phyloP scores from a whole-genome alignment of 2,113 vertebrate species.

The Microtus richardsoni region DNA sequence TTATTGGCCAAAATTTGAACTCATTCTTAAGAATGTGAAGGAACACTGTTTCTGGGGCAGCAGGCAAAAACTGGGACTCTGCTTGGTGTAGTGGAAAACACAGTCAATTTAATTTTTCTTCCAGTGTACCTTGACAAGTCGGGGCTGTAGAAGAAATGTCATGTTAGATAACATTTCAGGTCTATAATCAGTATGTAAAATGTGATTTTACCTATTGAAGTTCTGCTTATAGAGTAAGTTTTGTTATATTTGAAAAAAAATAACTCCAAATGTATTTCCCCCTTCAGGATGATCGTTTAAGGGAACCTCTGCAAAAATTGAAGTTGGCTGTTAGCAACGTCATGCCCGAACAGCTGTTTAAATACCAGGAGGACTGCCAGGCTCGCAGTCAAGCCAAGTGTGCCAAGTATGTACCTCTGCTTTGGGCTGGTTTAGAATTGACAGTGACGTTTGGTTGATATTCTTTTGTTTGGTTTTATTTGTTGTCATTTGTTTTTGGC shows the following conservation, averaged over 20 bases:
- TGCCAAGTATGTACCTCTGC: conserved; percentile 89
- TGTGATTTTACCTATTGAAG: conserved; percentile 32
- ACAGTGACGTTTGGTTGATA: background rate
- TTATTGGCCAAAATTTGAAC: background rate
- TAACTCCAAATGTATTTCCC: background rate
- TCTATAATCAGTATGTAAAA: background rate
- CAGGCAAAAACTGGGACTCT: background rate
- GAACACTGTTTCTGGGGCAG: background rate
- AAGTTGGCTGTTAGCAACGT: conserved; percentile 96
- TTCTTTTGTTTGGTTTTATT: background rate
- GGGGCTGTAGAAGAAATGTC: background rate
- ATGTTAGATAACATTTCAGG: conserved; percentile 14
- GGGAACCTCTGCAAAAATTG: conserved; percentile 95
- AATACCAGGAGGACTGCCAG: conserved; percentile 97
- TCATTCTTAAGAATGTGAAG: conserved; percentile 18
- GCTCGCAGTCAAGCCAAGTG: conserved; percentile 94
- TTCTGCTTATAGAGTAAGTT: conserved; percentile 23
- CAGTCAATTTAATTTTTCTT: conserved; percentile 3
- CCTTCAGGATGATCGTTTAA: conserved; percentile 94
- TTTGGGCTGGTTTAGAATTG: background rate
- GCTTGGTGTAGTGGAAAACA: background rate
- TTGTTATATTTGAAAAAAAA: conserved; percentile 35
- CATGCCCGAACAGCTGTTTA: conserved; percentile 97
- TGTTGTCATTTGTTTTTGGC: background rate
- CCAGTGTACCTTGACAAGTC: background rate